A percentile compares a stretch with the other conserved stretches of the same genome.
phyloP scores from a whole-genome alignment of 2,797 vertebrate species.

The Myotis myotis region DNA sequence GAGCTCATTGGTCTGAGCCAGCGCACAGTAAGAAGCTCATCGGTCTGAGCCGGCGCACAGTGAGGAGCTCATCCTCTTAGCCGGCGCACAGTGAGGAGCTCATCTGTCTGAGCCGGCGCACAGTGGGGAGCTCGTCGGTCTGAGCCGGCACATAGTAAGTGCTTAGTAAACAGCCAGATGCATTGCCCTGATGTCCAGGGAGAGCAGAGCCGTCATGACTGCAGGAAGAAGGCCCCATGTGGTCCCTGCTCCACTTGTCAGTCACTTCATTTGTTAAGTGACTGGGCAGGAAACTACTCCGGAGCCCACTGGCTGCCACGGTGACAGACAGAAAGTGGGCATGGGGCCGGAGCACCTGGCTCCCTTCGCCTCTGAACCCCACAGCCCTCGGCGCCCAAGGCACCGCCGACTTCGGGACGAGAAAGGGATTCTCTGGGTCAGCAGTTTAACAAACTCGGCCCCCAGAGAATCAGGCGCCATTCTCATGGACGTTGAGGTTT shows the following conservation, averaged over 20 bases:
- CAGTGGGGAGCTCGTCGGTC: not conserved
- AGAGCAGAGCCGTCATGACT: not conserved
- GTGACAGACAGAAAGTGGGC: slow-evolving; percentile 1
- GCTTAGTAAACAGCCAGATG: not conserved
- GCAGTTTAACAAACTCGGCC: not conserved
- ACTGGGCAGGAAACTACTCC: slow-evolving; percentile 6
- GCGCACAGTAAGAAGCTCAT: no score
- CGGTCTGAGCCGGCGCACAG: not conserved
- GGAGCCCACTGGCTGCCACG: not conserved
- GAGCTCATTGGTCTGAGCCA: not conserved
- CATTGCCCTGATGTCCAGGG: not conserved
- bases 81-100: no score
- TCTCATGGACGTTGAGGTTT: not conserved
- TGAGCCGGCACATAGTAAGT: not conserved
- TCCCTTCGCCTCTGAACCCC: not conserved
- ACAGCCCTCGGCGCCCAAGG: not conserved
- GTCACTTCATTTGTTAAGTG: not conserved
- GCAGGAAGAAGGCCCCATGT: not conserved
- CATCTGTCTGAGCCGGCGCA: no score
- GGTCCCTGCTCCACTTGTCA: not conserved
- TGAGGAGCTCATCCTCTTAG: no score
- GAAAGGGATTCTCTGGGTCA: not conserved
- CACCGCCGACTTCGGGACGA: accelerated
- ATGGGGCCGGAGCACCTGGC: not conserved
- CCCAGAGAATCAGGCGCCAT: not conserved